Evolutionary conservation across 1,140 invertebrate genomes (phyloP).

Genomic region (Centruroides sculpturatus): DNA sequence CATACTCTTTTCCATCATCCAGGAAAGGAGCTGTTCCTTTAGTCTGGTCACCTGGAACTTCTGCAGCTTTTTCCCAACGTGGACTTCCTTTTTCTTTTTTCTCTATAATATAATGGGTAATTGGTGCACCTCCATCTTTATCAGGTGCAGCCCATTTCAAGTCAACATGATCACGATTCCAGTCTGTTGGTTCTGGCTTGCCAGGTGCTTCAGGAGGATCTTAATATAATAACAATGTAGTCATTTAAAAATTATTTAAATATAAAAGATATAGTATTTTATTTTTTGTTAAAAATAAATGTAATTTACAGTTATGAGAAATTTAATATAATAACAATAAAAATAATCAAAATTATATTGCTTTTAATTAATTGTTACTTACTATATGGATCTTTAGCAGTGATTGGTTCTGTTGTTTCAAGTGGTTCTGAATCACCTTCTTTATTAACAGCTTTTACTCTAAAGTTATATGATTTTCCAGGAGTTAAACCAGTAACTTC

Average conservation of each 20-base stretch:
- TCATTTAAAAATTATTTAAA: too few relatives aligned
- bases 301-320: too few relatives aligned
- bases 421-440: conserved; percentile 92
- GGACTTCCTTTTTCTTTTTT: conserved; percentile 40
- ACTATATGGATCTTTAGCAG: conserved; percentile 32
- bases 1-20: conserved; percentile 93
- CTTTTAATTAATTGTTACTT: conserved; percentile 50
- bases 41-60: conserved; percentile 54
- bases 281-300: too few relatives aligned
- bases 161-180: conserved; percentile 83
- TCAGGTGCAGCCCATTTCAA: conserved; percentile 88
- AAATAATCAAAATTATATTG: too few relatives aligned
- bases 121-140: conserved; percentile 79
- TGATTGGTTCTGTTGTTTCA: conserved; percentile 60
- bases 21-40: conserved; percentile 65
- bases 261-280: too few relatives aligned
- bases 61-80: conserved; percentile 77
- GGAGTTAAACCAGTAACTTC: conserved; percentile 74
- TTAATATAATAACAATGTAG: too few relatives aligned
- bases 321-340: too few relatives aligned
- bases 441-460: conserved; percentile 91
- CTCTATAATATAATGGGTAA: conserved; percentile 82
- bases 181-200: conserved; percentile 71
- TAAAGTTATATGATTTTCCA: conserved; percentile 95
- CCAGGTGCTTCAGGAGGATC: conserved; percentile 39